These are phyloP conservation scores for Himalopsyche kuldschensis DNA, from an alignment of 2,888 invertebrate genomes.

Conservation along the genomic window DNA sequence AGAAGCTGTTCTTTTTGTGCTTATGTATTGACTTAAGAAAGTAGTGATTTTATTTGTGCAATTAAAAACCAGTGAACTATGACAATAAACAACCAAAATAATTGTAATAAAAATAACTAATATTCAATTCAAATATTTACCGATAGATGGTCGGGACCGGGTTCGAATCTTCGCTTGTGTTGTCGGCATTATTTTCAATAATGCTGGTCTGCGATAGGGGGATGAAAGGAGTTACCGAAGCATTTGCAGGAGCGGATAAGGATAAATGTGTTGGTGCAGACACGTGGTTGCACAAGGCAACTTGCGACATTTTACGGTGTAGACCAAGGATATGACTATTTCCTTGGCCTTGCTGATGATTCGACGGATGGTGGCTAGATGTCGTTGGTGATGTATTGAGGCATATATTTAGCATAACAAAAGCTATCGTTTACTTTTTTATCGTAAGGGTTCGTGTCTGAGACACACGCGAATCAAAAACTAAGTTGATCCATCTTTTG, in stretches of 20 bases:
- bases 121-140: constrained; percentile 53
- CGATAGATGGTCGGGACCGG: constrained; percentile 87
- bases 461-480: constrained; percentile 4
- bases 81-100: neutral
- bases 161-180: constrained; percentile 84
- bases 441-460: neutral
- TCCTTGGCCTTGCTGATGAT: constrained; percentile 20
- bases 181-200: constrained; percentile 63
- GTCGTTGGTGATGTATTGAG: constrained; percentile 37
- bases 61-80: neutral
- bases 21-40: neutral
- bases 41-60: neutral
- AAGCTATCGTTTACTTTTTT: neutral
- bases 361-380: constrained; percentile 23
- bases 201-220: constrained; percentile 44
- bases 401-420: constrained; percentile 39
- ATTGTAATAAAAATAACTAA: neutral
- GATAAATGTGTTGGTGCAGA: constrained; percentile 41
- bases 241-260: constrained; percentile 46
- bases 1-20: neutral
- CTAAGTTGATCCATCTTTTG: neutral
- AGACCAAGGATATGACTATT: constrained; percentile 33
- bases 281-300: constrained; percentile 70
- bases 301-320: constrained; percentile 68
- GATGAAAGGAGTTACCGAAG: constrained; percentile 49